These are phyloP conservation scores for Cephalopachus bancanus DNA, from an alignment of 2,797 vertebrate genomes.

Conservation along the genomic window DNA sequence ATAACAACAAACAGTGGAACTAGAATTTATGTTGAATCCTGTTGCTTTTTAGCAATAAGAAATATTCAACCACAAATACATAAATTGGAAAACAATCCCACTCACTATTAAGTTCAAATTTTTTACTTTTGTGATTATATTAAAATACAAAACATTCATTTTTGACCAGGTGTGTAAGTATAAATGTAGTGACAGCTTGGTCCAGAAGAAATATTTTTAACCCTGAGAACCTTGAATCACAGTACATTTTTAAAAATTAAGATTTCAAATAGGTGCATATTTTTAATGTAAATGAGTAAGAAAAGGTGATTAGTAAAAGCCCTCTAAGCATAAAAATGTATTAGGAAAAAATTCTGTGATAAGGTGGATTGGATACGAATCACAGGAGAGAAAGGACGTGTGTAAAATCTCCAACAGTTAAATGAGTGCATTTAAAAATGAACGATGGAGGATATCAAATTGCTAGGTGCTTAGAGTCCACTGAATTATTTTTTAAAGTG, in stretches of 20 bases:
- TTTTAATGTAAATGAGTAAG: background rate
- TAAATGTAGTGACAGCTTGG: background rate
- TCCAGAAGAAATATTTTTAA: background rate
- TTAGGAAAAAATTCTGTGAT: background rate
- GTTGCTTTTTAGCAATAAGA: background rate
- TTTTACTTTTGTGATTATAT: background rate
- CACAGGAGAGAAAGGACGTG: background rate
- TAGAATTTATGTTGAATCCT: background rate
- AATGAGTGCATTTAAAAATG: background rate
- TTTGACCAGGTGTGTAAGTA: background rate
- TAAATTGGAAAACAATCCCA: background rate
- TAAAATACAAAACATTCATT: background rate
- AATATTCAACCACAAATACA: background rate
- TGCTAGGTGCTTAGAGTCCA: background rate
- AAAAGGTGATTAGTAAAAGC: background rate
- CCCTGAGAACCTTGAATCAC: background rate
- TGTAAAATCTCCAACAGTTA: background rate
- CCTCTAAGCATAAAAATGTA: background rate
- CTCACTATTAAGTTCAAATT: background rate
- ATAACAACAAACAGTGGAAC: background rate
- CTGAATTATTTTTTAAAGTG: background rate
- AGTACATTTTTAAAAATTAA: background rate
- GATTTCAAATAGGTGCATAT: background rate
- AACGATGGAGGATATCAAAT: background rate
- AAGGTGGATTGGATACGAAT: background rate